Evolutionary conservation across 1,140 invertebrate species (phyloP), one percentile per base, ranked within the genome.

Genomic region (Meloidogyne exigua): DNA sequence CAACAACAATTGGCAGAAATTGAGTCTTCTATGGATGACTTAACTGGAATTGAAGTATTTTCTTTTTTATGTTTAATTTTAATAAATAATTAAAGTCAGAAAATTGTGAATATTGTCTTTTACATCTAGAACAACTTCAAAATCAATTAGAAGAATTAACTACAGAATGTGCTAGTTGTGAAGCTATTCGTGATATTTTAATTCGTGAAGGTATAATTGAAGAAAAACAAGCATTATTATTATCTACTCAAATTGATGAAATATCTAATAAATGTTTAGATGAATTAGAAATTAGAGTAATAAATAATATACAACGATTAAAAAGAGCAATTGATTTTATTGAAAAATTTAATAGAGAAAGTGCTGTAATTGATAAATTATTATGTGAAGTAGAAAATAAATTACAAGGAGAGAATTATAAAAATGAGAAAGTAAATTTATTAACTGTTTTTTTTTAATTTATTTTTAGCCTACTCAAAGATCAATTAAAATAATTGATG

Each of bases 71-170:
- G n/a, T n/a, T n/a, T n/a, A n/a, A n/a, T n/a, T n/a, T 71, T 70
- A n/a, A 71, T 13, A n/a, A 49, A 25, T 4, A 44, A 21, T 67
- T 84, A 62, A 36, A 81, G 70, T 81, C 83, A 13, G 81, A 83
- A 32, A 83, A 85, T 63, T 82, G 79, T 63, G 81, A 83, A 66
- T 83, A 82, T 57, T 85, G 75, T 57, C 67, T 82, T n/a, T 12
- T 75, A 28, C 81, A 83, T 68, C 39, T 68, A 13, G 62, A 73
- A 32, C 81, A 83, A 67, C 15, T 85, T 15, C 32, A 49, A 23
- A 67, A 71, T 23, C 81, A 85, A 62, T 39, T 85, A 36, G 66
- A 70, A 11, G 72, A 85, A 26, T 39, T 72, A 23, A 28, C 1
- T n/a, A 39, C 39, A 12, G 68, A 83, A 42, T 73, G 85, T 65